Evolutionary conservation across 2,888 invertebrate species (phyloP).

Genomic region (Acanthococcus lagerstroemiae): DNA sequence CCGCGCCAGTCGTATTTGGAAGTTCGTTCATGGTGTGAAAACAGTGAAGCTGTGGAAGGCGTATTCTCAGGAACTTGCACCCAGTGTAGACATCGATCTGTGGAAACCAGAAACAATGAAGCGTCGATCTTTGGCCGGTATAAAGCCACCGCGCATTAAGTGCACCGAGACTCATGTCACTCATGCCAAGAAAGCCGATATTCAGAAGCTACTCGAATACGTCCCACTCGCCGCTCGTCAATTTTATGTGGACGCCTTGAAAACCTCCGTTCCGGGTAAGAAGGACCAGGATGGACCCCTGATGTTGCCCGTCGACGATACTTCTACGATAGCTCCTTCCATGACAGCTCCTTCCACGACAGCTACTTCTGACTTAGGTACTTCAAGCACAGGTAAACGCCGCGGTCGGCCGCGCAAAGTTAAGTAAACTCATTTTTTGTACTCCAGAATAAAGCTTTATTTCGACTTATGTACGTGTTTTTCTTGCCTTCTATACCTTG

Average conservation of each 20-base stretch:
- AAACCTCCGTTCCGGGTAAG: neutral
- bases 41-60: neutral
- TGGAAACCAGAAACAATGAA: no score
- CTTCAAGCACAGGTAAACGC: no score
- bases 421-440: no score
- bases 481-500: neutral
- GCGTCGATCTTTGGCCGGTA: neutral
- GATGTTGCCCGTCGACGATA: neutral
- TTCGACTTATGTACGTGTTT: no score
- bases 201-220: neutral
- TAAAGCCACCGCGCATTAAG: neutral
- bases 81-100: neutral
- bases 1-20: conserved; percentile 3
- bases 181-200: neutral
- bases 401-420: no score
- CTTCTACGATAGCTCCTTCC: no score
- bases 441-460: no score
- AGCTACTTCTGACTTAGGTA: no score
- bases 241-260: neutral
- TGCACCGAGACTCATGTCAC: neutral
- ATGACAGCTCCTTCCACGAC: no score
- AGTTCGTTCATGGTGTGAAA: neutral
- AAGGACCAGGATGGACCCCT: neutral
- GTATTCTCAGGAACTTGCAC: neutral
- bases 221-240: neutral